phyloP scores from a whole-genome alignment of 2,113 vertebrate species.

The Calypte anna region DNA sequence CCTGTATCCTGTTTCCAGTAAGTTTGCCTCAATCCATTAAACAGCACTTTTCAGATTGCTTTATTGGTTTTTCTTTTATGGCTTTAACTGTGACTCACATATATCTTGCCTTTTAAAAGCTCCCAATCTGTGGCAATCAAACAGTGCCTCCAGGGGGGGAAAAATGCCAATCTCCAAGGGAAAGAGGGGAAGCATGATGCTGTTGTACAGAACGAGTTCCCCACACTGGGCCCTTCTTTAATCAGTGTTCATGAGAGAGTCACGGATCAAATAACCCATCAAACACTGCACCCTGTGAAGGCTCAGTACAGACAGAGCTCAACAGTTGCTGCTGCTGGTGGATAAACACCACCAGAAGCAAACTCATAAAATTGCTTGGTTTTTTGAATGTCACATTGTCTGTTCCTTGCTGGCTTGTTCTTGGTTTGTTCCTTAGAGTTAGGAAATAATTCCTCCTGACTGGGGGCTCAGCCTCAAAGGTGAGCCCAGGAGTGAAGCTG shows the following conservation, averaged over 20 bases:
- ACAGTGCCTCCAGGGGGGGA: not conserved
- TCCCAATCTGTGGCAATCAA: not conserved
- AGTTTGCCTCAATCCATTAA: conserved; percentile 54
- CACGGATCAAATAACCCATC: not conserved
- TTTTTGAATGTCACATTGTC: not conserved
- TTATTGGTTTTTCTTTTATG: conserved; percentile 58
- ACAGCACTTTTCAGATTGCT: conserved; percentile 20
- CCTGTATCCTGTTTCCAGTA: conserved; percentile 34
- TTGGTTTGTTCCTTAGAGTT: not conserved
- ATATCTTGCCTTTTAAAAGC: conserved; percentile 24
- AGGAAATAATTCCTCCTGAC: not conserved
- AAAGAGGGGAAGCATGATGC: not conserved
- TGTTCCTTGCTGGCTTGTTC: not conserved
- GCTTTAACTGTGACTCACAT: conserved; percentile 25
- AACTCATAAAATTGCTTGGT: not conserved
- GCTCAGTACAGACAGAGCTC: not conserved
- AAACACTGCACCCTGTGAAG: not conserved
- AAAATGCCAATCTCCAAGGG: not conserved
- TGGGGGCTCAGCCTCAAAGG: not conserved
- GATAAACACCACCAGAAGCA: not conserved
- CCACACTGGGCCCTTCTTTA: not conserved
- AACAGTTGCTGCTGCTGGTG: not conserved
- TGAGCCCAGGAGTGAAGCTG: not conserved
- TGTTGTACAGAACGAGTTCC: not conserved
- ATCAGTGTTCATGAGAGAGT: not conserved